Evolutionary conservation across 2,888 invertebrate genomes (phyloP).

Genomic region (Clistopyga incitator): DNA sequence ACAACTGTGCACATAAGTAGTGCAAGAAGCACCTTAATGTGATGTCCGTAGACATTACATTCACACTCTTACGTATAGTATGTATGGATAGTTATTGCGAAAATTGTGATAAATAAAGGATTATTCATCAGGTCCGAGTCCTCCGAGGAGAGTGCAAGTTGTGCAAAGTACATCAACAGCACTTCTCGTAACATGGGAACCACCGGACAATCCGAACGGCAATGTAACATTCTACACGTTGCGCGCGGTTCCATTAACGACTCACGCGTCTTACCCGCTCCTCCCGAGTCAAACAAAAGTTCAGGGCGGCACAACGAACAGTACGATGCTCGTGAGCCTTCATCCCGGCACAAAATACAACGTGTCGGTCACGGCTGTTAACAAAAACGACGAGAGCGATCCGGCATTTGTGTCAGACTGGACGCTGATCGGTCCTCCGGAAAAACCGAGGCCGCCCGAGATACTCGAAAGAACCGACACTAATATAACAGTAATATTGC

Average conservation of each 20-base stretch:
- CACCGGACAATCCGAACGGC: constrained; percentile 85
- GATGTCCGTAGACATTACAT: too few relatives aligned
- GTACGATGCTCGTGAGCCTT: constrained; percentile 84
- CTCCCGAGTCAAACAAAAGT: constrained; percentile 78
- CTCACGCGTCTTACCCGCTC: constrained; percentile 76
- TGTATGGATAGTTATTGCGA: background rate
- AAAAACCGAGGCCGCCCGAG: constrained; percentile 88
- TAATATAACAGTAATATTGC: constrained; percentile 88
- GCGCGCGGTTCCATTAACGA: constrained; percentile 78
- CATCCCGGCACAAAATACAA: constrained; percentile 92
- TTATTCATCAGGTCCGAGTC: constrained; percentile 86
- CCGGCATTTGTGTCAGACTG: constrained; percentile 86
- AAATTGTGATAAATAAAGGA: constrained; percentile 73
- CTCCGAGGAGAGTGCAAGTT: constrained; percentile 88
- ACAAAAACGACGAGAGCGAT: constrained; percentile 87
- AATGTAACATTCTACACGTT: constrained; percentile 84
- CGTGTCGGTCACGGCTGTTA: constrained; percentile 89
- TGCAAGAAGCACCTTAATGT: too few relatives aligned
- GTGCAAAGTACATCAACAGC: constrained; percentile 85
- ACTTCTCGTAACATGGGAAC: constrained; percentile 83
- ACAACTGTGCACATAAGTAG: too few relatives aligned
- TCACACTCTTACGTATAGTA: too few relatives aligned
- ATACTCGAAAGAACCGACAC: constrained; percentile 87
- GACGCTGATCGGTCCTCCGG: constrained; percentile 90
- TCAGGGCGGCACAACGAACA: constrained; percentile 79